A percentile compares a stretch with the other conserved stretches of the same genome.
Evolutionary conservation across 2,797 vertebrate species (phyloP).

Genomic region (Cossypha polioptera): DNA sequence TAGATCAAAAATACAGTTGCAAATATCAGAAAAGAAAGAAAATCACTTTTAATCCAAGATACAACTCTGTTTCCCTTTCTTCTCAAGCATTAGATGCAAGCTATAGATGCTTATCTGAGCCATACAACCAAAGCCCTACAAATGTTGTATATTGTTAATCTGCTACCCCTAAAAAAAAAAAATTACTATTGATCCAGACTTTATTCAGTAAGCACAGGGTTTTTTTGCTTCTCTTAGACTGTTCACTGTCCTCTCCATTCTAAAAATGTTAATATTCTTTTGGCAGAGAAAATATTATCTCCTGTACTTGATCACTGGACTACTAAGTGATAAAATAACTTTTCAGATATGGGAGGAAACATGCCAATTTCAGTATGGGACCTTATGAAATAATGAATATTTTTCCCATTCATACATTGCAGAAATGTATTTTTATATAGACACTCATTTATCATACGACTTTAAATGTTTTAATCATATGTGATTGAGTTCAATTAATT

Average conservation of each 20-base stretch:
- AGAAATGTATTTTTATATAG: neutral
- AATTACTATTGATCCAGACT: neutral
- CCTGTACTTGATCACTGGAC: neutral
- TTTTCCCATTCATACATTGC: neutral
- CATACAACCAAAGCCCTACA: neutral
- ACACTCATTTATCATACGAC: neutral
- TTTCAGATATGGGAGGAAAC: neutral
- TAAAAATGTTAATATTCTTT: neutral
- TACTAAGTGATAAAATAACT: neutral
- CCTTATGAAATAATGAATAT: neutral
- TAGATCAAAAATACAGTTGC: neutral
- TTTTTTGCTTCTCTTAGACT: neutral
- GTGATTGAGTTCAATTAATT: neutral
- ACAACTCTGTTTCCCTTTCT: neutral
- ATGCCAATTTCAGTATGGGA: neutral
- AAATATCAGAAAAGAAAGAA: neutral
- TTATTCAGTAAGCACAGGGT: neutral
- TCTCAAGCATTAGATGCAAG: neutral
- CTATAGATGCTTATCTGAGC: neutral
- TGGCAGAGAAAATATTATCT: neutral
- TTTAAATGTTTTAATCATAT: neutral
- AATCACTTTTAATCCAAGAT: neutral
- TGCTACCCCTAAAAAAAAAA: neutral
- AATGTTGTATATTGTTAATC: neutral
- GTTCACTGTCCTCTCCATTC: neutral